These are phyloP conservation scores for Drymonia ruficornis DNA, from an alignment of 2,888 invertebrate species.

Conservation along the genomic window DNA sequence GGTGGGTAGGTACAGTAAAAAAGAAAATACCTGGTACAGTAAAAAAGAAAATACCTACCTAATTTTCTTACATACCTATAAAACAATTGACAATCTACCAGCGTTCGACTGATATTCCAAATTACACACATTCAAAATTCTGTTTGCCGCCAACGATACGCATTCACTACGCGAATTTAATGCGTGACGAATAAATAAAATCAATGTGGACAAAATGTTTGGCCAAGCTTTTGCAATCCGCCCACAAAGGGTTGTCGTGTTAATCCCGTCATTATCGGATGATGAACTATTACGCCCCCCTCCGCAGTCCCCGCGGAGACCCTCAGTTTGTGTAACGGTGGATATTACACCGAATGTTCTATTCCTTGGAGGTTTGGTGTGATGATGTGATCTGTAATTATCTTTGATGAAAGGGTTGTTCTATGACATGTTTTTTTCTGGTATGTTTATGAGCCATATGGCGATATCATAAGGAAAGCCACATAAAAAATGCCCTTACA, in stretches of 20 bases:
- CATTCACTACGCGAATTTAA: conserved; percentile 54
- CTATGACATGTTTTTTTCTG: conserved; percentile 15
- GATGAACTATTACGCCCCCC: conserved; percentile 61
- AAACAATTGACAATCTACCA: no score
- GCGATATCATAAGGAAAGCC: background rate
- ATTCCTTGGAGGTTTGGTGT: conserved; percentile 51
- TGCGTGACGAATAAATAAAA: conserved; percentile 62
- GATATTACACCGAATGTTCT: conserved; percentile 74
- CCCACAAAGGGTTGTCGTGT: conserved; percentile 79
- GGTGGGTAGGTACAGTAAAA: no score
- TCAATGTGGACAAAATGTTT: conserved; percentile 68
- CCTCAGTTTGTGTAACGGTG: conserved; percentile 43
- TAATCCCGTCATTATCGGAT: conserved; percentile 79
- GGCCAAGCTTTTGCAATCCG: conserved; percentile 69
- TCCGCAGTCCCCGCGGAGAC: conserved; percentile 17
- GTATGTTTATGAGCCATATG: conserved; percentile 18
- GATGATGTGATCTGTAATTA: conserved; percentile 40
- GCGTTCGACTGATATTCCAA: no score
- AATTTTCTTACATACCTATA: no score
- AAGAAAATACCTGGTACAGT: no score
- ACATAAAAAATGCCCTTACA: no score
- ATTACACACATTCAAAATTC: background rate
- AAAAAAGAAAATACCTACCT: no score
- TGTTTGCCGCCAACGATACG: conserved; percentile 21
- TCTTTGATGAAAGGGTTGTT: conserved; percentile 45